Base-by-base conservation (phyloP, 2,113 vertebrate genomes). In the Columba janthina region DNA sequence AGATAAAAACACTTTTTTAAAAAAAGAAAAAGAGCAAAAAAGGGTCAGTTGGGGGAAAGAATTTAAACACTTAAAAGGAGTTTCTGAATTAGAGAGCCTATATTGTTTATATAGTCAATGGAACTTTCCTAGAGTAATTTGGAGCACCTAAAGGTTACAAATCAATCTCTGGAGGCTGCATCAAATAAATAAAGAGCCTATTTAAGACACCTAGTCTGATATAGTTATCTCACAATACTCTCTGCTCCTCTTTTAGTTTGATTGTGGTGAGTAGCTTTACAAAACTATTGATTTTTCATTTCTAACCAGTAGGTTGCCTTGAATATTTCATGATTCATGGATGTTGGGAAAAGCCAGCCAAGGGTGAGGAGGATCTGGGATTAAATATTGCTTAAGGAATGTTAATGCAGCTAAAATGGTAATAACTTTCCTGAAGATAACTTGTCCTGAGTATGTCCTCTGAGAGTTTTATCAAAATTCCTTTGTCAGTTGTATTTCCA, bases 251-350 rank as follows among this genome's bases (percentile, higher is more conserved):
- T 69, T 78, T 85, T 44, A 78, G 15, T 16, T 66, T 89, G 24
- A n/a, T 15, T 0, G 1, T 42, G 26, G 15, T 65, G 65, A 71
- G 17, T 3, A 42, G 32, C 11, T 89, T 78, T 78, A 67, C 42
- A 69, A 81, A 89, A 56, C 4, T 24, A 82, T 53, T 53, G 50
- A 88, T 91, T 81, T 75, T 24, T 88, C 38, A 58, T 72, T 93
- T 85, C 18, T 53, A 46, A 85, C 79, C 36, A 72, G 26, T 24
- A 89, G 5, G 21, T 40, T 85, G 36, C 19, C 31, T 95, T 79
- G 81, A 88, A 78, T 88, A 82, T 82, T 89, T 85, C 7, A 32
- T 67, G 48, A 31, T 57, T 73, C 44, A 50, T 78, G 8, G 48
- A 50, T 78, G 42, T 18, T 69, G 26, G 51, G 61, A 67, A 80